These are phyloP conservation scores for Drosophila affinis DNA, from an alignment of 2,888 invertebrate species.

Conservation along the genomic window DNA sequence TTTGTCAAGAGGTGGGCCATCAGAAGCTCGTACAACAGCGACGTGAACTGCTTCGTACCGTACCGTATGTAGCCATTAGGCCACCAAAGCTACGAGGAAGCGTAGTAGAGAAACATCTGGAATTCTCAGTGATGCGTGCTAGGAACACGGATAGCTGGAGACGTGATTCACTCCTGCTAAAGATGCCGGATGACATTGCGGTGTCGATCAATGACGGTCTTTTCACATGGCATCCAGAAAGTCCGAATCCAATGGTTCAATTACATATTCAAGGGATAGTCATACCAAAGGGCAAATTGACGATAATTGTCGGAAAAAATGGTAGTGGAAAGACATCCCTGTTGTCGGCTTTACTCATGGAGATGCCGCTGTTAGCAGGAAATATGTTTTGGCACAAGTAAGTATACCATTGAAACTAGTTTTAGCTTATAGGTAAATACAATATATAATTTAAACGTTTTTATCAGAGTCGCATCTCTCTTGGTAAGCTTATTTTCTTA, in stretches of 20 bases:
- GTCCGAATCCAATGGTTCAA: constrained; percentile 58
- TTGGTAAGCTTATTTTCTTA: not conserved
- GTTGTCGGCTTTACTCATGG: constrained; percentile 90
- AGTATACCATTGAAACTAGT: constrained; percentile 64
- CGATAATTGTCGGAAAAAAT: constrained; percentile 91
- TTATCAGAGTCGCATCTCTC: no score
- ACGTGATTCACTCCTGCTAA: constrained; percentile 80
- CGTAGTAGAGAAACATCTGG: constrained; percentile 49
- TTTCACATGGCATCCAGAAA: constrained; percentile 72
- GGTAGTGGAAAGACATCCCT: constrained; percentile 93
- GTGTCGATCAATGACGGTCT: constrained; percentile 81
- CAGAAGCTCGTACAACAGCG: constrained; percentile 70
- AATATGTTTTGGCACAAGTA: constrained; percentile 87
- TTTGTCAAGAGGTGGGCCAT: constrained; percentile 56
- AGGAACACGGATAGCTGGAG: constrained; percentile 75
- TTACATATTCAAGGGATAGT: constrained; percentile 77
- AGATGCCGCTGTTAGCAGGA: constrained; percentile 89
- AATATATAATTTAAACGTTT: not conserved
- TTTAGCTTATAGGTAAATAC: not conserved
- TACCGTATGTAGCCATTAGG: constrained; percentile 78
- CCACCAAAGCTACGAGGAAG: constrained; percentile 65
- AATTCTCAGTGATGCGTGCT: constrained; percentile 65
- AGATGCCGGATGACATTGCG: constrained; percentile 82
- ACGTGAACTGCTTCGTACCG: constrained; percentile 74
- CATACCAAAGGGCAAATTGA: constrained; percentile 86